Conservation (phyloP, 2,113 vertebrate genomes). For the Seriola dumerili region DNA sequence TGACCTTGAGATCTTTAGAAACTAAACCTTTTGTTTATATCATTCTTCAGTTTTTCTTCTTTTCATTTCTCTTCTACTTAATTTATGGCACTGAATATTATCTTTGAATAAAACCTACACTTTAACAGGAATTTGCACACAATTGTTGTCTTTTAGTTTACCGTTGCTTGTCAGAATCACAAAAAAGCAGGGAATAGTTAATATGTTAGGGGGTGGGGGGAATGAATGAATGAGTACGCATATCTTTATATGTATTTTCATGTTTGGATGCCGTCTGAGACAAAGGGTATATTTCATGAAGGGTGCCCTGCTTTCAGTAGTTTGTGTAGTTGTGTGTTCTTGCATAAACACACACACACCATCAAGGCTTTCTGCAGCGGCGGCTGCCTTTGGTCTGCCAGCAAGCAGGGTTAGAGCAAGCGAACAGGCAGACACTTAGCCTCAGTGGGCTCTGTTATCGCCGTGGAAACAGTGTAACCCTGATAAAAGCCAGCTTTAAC, state of each 20-base stretch:
- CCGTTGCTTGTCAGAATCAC: background rate
- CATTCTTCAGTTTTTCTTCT: background rate
- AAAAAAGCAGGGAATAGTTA: background rate
- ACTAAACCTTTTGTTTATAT: background rate
- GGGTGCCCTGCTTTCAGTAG: conserved; percentile 1
- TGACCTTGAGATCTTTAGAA: background rate
- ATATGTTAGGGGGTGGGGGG: background rate
- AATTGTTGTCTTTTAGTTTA: background rate
- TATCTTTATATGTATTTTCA: conserved; percentile 26
- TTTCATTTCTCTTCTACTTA: background rate
- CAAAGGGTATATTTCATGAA: conserved; percentile 5
- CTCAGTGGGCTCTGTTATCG: conserved; percentile 61
- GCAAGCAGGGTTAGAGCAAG: conserved; percentile 18
- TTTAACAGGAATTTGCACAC: background rate
- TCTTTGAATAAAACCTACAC: background rate
- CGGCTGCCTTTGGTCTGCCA: conserved; percentile 31
- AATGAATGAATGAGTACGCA: background rate
- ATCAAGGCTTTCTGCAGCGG: conserved; percentile 16
- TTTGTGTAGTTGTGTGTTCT: conserved; percentile 8
- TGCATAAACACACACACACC: background rate
- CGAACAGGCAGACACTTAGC: conserved; percentile 29
- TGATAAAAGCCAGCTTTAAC: conserved; percentile 67
- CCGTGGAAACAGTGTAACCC: conserved; percentile 57
- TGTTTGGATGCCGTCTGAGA: background rate
- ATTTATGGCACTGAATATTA: background rate